Evolutionary conservation across 2,888 invertebrate species (phyloP).

Genomic region (Helicoverpa assulta): DNA sequence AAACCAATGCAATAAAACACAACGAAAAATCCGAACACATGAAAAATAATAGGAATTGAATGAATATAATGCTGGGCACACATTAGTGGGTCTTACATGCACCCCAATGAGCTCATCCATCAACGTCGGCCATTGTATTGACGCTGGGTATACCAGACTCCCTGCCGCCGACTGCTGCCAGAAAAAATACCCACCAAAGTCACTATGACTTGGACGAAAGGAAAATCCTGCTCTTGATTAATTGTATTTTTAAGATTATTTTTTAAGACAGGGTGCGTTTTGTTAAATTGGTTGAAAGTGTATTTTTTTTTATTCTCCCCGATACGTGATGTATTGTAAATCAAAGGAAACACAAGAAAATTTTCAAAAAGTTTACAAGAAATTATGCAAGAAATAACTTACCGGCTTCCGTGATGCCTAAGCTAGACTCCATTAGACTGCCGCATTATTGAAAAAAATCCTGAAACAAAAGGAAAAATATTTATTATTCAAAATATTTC

Average conservation of each 20-base stretch:
- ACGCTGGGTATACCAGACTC: slow-evolving; percentile 59
- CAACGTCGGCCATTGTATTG: slow-evolving; percentile 69
- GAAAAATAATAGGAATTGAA: slow-evolving; percentile 40
- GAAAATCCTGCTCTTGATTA: not conserved
- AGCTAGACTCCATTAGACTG: slow-evolving; percentile 85
- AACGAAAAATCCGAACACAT: slow-evolving; percentile 21
- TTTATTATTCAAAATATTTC: slow-evolving; percentile 13
- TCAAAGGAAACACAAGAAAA: too few relatives aligned
- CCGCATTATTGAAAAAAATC: slow-evolving; percentile 87
- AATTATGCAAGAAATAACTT: slow-evolving; percentile 63
- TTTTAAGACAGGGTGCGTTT: not conserved
- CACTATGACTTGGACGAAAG: slow-evolving; percentile 5
- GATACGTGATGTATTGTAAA: too few relatives aligned
- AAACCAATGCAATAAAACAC: slow-evolving; percentile 4
- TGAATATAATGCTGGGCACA: slow-evolving; percentile 40
- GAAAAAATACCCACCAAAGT: slow-evolving; percentile 37
- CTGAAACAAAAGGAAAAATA: slow-evolving; percentile 79
- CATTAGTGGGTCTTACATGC: slow-evolving; percentile 50
- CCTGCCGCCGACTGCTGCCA: slow-evolving; percentile 46
- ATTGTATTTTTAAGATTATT: not conserved
- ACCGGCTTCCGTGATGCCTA: slow-evolving; percentile 84
- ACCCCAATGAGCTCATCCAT: slow-evolving; percentile 62
- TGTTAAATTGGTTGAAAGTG: not conserved
- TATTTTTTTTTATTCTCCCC: too few relatives aligned
- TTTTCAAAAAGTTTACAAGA: slow-evolving; percentile 3